phyloP scores from a whole-genome alignment of 1,140 invertebrate species.

The Campoletis sonorensis region DNA sequence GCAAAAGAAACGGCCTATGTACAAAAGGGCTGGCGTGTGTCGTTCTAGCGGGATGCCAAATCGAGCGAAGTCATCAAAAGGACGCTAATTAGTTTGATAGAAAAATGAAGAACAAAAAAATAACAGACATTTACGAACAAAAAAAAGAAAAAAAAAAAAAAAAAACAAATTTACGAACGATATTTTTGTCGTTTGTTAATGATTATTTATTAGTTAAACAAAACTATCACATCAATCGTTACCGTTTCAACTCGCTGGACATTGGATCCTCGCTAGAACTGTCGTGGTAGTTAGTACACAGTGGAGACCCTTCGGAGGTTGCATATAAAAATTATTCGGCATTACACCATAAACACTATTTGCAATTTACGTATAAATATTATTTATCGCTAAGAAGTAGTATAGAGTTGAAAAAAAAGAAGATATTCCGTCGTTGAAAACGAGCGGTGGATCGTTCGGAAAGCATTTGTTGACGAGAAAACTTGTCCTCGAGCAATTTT shows the following conservation, averaged over 20 bases:
- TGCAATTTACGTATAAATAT: slow-evolving; percentile 45
- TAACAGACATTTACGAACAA: no score
- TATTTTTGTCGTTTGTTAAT: background rate
- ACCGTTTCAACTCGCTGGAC: slow-evolving; percentile 49
- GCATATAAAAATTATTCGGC: slow-evolving; percentile 52
- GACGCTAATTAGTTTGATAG: background rate
- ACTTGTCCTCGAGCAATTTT: no score
- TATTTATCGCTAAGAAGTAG: no score
- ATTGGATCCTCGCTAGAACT: slow-evolving; percentile 60
- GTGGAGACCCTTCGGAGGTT: slow-evolving; percentile 74
- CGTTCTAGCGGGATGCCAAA: slow-evolving; percentile 44
- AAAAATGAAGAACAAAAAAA: background rate
- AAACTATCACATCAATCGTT: slow-evolving; percentile 14
- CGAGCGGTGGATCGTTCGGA: no score
- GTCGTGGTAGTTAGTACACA: slow-evolving; percentile 58
- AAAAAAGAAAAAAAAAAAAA: no score
- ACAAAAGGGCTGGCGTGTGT: slow-evolving; percentile 56
- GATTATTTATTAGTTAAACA: slow-evolving; percentile 3
- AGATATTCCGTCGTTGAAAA: no score
- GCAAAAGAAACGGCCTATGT: slow-evolving; percentile 53
- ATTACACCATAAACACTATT: slow-evolving; percentile 48
- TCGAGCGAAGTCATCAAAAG: background rate
- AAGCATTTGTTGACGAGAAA: no score
- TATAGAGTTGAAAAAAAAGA: no score
- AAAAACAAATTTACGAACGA: background rate